These are phyloP conservation scores for Bettongia penicillata DNA, from an alignment of 2,113 vertebrate genomes.

Conservation along the genomic window DNA sequence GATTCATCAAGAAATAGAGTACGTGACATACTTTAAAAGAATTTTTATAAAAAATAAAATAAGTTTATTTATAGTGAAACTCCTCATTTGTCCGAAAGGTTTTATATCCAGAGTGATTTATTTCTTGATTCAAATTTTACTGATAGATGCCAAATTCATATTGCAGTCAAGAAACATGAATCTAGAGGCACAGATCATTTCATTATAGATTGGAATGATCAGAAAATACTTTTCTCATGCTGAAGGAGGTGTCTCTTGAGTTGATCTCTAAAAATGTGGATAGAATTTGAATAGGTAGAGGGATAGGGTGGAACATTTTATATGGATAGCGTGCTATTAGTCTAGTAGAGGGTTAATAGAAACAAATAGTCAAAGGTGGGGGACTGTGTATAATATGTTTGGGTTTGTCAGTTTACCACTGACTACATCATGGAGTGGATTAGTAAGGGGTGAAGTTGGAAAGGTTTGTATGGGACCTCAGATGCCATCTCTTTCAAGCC, in stretches of 20 bases:
- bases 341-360: too few relatives aligned
- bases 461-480: neutral
- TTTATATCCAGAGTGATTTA: neutral
- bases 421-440: neutral
- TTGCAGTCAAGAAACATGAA: neutral
- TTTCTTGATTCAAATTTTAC: neutral
- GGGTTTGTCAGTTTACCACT: neutral
- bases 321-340: neutral
- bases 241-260: neutral
- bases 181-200: neutral
- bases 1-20: neutral
- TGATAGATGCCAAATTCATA: neutral
- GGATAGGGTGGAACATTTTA: neutral
- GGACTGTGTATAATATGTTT: neutral
- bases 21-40: neutral
- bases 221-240: neutral
- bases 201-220: neutral
- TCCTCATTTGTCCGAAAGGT: neutral
- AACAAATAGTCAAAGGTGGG: neutral
- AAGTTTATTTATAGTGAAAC: neutral
- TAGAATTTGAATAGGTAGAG: neutral
- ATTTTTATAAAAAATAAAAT: neutral
- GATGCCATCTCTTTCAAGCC: neutral
- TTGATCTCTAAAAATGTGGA: neutral
- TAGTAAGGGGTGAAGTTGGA: neutral